phyloP scores from a whole-genome alignment of 2,113 vertebrate genomes.

The Psammodynastes pulverulentus region DNA sequence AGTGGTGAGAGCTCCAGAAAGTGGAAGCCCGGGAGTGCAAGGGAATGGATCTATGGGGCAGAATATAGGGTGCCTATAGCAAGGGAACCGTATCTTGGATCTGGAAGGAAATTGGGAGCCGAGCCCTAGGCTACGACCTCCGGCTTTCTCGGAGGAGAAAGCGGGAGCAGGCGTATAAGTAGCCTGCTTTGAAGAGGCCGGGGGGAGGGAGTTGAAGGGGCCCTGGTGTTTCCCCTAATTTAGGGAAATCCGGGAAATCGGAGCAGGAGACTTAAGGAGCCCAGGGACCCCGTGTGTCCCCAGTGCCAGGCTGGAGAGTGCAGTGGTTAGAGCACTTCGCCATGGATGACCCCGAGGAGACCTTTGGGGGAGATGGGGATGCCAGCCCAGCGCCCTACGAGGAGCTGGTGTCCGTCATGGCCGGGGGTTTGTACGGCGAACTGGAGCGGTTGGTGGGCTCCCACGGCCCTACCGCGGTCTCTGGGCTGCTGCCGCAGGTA shows the following conservation, averaged over 20 bases:
- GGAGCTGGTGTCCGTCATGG: slow-evolving; percentile 43
- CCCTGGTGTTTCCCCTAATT: neutral
- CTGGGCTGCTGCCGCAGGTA: slow-evolving; percentile 42
- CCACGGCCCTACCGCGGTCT: slow-evolving; percentile 28
- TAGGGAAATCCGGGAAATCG: too few species aligned
- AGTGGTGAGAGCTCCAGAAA: neutral
- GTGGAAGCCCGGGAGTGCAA: neutral
- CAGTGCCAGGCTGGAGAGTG: neutral
- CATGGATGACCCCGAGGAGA: slow-evolving; percentile 40
- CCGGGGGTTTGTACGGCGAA: slow-evolving; percentile 36
- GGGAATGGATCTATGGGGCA: neutral
- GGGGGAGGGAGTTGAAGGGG: neutral
- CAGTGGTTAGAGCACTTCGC: neutral
- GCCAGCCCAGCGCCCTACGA: slow-evolving; percentile 19
- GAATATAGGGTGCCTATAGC: neutral
- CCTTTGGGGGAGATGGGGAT: slow-evolving; percentile 28
- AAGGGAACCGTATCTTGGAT: neutral
- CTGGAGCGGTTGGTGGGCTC: slow-evolving; percentile 38
- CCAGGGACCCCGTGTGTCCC: neutral
- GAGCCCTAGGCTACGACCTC: neutral
- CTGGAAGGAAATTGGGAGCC: neutral
- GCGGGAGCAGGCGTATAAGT: neutral
- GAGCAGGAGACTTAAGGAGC: neutral
- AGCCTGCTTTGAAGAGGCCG: neutral
- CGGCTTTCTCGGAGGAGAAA: neutral